Percentiles rank a stretch among this genome's conserved stretches.
Evolutionary conservation across 1,140 invertebrate species (phyloP).

Genomic region (Trissolcus basalis): DNA sequence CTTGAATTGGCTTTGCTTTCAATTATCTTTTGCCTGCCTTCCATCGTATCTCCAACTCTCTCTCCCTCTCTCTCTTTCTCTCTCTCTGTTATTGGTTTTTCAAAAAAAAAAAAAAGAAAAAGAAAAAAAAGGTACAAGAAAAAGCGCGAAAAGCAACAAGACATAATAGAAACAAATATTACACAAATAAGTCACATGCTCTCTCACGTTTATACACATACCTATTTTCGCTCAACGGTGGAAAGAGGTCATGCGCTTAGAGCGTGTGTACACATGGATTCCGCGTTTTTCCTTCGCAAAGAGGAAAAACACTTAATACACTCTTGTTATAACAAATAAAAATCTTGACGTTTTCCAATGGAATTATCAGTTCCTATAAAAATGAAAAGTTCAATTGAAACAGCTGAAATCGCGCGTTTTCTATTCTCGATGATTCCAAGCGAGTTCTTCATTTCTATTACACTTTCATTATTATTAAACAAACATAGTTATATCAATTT

Average conservation of each 20-base stretch:
- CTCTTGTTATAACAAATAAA: constrained; percentile 8
- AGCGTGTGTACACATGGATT: neutral
- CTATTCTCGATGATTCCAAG: constrained; percentile 2
- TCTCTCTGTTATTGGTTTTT: constrained; percentile 9
- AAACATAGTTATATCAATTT: no score
- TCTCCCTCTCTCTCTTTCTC: no score
- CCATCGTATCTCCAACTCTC: no score
- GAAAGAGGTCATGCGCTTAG: no score
- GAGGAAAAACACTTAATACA: constrained; percentile 12
- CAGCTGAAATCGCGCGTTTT: neutral
- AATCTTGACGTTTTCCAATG: constrained; percentile 10
- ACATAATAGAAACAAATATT: neutral
- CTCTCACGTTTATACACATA: no score
- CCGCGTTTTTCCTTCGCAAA: neutral
- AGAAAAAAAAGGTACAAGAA: neutral
- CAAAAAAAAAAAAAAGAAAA: neutral
- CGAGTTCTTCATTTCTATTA: constrained; percentile 11
- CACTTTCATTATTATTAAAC: constrained; percentile 8
- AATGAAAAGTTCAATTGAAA: constrained; percentile 4
- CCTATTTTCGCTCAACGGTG: no score
- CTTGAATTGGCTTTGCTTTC: constrained; percentile 4
- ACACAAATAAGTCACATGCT: neutral
- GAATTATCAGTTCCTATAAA: constrained; percentile 9
- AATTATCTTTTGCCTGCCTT: neutral
- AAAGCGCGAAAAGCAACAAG: neutral